Evolutionary conservation across 2,888 invertebrate species (phyloP), one percentile per base, ranked within the genome.

Genomic region (Dicranocentrus wangi): DNA sequence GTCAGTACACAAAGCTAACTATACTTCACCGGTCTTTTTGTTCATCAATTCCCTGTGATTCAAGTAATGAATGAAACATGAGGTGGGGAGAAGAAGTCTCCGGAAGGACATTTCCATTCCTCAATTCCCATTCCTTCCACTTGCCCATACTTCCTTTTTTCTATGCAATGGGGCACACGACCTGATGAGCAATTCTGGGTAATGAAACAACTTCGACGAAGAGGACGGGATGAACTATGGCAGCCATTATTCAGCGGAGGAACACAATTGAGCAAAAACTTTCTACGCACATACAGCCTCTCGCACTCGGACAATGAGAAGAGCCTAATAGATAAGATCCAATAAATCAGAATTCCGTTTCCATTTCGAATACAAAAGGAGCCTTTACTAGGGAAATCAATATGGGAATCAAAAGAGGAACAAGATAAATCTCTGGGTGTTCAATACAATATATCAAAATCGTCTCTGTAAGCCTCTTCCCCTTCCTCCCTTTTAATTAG

Each of bases 271-370:
- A 47, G 13, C 13, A 39, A 43, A 25, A 47, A 17, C 53, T 19
- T 55, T 51, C 39, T 10, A 47, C 13, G n/a, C 53, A 23, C 55
- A 23, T 19, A 13, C 70, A 23, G 58, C 19, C 32, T 28, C 19
- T 32, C 61, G 25, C 71, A 61, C 17, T 8, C 32, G 39, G 19
- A 61, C 43, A 43, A 58, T 17, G 2, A 23, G 25, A 47, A 51
- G 25, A 66, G 25, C 17, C n/a, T 28, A 47, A 51, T 47, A 47
- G 51, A 65, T 28, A 75, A 75, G 55, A 66, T 68, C 60, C 61
- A 76, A 69, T 76, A 76, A 61, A 76, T 76, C 73, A 73, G 73
- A 73, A 73, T 39, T 73, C 73, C 39, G 51, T 61, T 27, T 61
- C 27, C 73, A 63, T 73, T n/a, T 63, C 73, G n/a, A 8, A 69